Evolutionary conservation across 2,113 vertebrate genomes (phyloP).

Genomic region (Tamias sibiricus): DNA sequence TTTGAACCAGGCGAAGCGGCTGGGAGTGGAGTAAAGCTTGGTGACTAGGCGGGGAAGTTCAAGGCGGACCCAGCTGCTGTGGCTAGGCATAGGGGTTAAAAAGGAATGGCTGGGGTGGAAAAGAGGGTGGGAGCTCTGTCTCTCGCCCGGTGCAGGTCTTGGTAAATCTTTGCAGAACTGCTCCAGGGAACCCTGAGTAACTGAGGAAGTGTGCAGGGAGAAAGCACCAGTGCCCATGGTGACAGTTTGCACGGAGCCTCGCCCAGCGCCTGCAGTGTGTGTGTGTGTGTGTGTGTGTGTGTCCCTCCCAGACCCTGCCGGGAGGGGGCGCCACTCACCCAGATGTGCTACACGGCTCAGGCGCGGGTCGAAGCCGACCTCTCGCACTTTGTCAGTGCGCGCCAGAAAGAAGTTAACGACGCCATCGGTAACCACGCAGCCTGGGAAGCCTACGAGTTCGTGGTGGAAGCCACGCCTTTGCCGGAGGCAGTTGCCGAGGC

Average conservation of each 20-base stretch:
- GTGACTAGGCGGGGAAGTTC: not conserved
- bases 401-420: slow-evolving; percentile 97
- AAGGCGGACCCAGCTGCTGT: not conserved
- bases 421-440: slow-evolving; percentile 93
- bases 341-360: slow-evolving; percentile 90
- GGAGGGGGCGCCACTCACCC: slow-evolving; percentile 86
- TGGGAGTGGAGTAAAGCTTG: not conserved
- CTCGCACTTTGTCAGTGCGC: slow-evolving; percentile 90
- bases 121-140: not conserved
- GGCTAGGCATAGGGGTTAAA: not conserved
- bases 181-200: not conserved
- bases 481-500: slow-evolving; percentile 90
- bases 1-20: not conserved
- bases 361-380: slow-evolving; percentile 93
- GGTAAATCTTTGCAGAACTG: not conserved
- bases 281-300: too few relatives aligned
- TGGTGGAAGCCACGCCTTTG: slow-evolving; percentile 90
- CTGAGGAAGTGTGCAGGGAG: rapidly evolving
- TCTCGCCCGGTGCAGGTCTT: not conserved
- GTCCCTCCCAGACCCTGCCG: not conserved
- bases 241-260: rapidly evolving
- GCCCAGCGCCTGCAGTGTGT: not conserved
- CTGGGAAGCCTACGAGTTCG: slow-evolving; percentile 90
- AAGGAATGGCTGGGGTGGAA: rapidly evolving
- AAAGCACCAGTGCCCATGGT: not conserved